Evolutionary conservation across 2,888 invertebrate genomes (phyloP), one percentile per base, ranked within the genome.

Genomic region (Podabrus alpinus): DNA sequence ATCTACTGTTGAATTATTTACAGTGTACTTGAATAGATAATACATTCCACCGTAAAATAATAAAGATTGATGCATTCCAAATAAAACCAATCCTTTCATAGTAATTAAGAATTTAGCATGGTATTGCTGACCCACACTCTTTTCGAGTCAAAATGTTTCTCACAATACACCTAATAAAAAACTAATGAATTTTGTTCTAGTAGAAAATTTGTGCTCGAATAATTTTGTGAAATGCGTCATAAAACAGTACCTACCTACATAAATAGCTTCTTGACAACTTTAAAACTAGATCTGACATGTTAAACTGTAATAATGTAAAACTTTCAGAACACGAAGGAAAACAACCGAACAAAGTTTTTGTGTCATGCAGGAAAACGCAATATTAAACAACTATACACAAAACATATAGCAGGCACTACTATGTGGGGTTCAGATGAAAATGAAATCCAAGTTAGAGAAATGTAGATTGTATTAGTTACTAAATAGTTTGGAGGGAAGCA

Each of bases 381-480:
- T 73, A 70, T 72, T 70, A 73, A 71, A 76, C 73, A 73, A 73
- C 71, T 68, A 67, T 69, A 76, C 45, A 45, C 76, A 76, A 76
- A 76, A 73, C 66, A 69, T 60, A 13, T 45, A 45, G 45, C n/a
- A 45, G n/a, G 45, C n/a, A 45, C 45, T 9, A 66, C 67, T 59
- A 72, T 66, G 68, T 60, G 59, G 76, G 21, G 73, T 70, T 76
- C 68, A 59, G 59, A 68, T 73, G 73, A 71, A 76, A 76, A 76
- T 71, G 70, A 71, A 76, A 73, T 73, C 68, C 66, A 70, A 76
- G 24, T 76, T 76, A 71, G 71, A 73, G 72, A 75, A 75, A 72
- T 75, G 67, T 68, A 71, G 73, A 76, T 76, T 73, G 73, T 73
- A 73, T 73, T 76, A 76, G 76, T 73, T 76, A 45, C 75, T 73